phyloP scores from a whole-genome alignment of 2,888 invertebrate species.

The Diaprepes abbreviatus region DNA sequence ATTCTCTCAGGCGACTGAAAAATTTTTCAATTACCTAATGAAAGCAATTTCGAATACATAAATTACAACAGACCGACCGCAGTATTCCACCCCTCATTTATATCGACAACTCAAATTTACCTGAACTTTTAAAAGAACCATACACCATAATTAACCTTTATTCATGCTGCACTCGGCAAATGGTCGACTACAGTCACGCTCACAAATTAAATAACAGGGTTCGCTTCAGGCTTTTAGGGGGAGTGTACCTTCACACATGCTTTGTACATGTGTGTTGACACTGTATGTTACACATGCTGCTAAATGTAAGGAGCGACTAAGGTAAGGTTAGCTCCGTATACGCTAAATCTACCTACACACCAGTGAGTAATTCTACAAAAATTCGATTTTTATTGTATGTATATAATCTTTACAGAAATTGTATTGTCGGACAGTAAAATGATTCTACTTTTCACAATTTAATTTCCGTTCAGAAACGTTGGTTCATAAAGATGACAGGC shows the following conservation, averaged over 20 bases:
- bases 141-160: constrained; percentile 63
- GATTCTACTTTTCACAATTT: too few relatives aligned
- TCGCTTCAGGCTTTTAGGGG: constrained; percentile 34
- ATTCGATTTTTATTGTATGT: too few relatives aligned
- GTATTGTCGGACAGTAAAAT: too few relatives aligned
- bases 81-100: constrained; percentile 48
- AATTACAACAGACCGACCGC: constrained; percentile 12
- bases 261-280: constrained; percentile 67
- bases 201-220: constrained; percentile 54
- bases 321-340: constrained; percentile 63
- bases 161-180: constrained; percentile 55
- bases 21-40: constrained; percentile 38
- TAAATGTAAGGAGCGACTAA: constrained; percentile 65
- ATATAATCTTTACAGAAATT: too few relatives aligned
- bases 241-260: constrained; percentile 67
- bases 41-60: constrained; percentile 26
- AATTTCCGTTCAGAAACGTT: too few relatives aligned
- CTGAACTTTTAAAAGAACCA: constrained; percentile 55
- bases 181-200: constrained; percentile 54
- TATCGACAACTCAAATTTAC: constrained; percentile 55
- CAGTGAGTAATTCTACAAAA: constrained; percentile 9
- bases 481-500: too few relatives aligned
- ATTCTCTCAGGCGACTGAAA: not conserved
- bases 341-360: constrained; percentile 51
- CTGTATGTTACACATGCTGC: constrained; percentile 67